These are phyloP conservation scores for Yponomeuta malinellus DNA, from an alignment of 2,888 invertebrate species.

Conservation along the genomic window DNA sequence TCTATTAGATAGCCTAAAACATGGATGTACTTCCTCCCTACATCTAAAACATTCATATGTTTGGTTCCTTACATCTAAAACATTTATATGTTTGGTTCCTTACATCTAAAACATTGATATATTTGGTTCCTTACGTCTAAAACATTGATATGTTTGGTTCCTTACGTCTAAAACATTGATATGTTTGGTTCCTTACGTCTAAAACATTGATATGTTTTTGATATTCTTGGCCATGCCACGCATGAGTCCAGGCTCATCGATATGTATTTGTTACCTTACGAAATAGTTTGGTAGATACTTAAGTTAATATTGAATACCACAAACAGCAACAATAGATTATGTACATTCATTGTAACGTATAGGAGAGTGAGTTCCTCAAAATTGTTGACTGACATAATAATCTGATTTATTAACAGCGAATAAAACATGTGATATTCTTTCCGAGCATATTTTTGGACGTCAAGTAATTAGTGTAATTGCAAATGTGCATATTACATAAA, in stretches of 20 bases:
- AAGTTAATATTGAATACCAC: slow-evolving; percentile 7
- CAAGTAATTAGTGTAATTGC: neutral
- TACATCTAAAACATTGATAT: slow-evolving; percentile 8
- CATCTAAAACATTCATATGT: neutral
- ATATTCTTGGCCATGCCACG: slow-evolving; percentile 67
- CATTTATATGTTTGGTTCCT: slow-evolving; percentile 9
- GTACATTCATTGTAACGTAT: too few relatives aligned
- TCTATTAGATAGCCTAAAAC: neutral
- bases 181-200: slow-evolving; percentile 15
- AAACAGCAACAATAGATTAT: too few relatives aligned
- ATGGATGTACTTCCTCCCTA: neutral
- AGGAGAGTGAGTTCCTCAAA: too few relatives aligned
- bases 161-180: slow-evolving; percentile 4
- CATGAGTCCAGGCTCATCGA: slow-evolving; percentile 50
- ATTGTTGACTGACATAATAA: too few relatives aligned
- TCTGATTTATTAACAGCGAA: neutral
- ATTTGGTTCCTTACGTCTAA: neutral
- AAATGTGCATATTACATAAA: neutral
- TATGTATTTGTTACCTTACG: slow-evolving; percentile 51
- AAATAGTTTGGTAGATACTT: slow-evolving; percentile 14
- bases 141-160: slow-evolving; percentile 11
- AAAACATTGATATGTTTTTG: slow-evolving; percentile 43
- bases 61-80: neutral
- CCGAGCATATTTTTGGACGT: neutral
- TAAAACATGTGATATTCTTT: neutral